Conservation (phyloP, 2,888 invertebrate genomes). For the Ectemnius cavifrons region DNA sequence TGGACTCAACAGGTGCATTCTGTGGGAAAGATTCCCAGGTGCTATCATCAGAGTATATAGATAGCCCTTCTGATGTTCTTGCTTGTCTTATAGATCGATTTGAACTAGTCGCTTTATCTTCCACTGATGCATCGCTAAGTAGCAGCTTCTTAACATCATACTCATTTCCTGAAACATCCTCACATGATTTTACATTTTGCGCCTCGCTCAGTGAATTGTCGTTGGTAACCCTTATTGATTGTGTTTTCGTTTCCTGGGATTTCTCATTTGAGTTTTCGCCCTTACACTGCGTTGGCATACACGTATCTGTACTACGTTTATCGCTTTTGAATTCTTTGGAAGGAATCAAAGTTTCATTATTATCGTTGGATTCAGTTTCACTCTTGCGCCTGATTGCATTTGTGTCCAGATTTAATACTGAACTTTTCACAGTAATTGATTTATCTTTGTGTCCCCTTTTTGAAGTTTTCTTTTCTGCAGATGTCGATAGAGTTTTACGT, state of each 20-base stretch:
- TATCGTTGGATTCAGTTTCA: too few relatives aligned
- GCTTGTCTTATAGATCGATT: not conserved
- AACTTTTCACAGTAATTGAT: too few relatives aligned
- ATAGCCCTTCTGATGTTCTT: constrained; percentile 29
- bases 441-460: too few relatives aligned
- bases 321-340: too few relatives aligned
- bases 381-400: too few relatives aligned
- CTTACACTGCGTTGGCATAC: too few relatives aligned
- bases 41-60: constrained; percentile 74
- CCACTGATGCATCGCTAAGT: not conserved
- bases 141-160: not conserved
- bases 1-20: constrained; percentile 22
- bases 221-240: not conserved
- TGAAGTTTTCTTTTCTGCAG: too few relatives aligned
- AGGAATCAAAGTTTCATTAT: too few relatives aligned
- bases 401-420: too few relatives aligned
- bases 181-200: not conserved
- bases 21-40: constrained; percentile 64
- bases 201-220: not conserved
- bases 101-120: not conserved
- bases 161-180: not conserved
- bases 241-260: not conserved
- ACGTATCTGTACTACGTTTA: too few relatives aligned
- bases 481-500: too few relatives aligned
- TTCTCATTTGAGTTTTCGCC: not conserved